Base-by-base conservation (phyloP, 1,140 invertebrate genomes). In the Stenopsyche tienmushanensis region DNA sequence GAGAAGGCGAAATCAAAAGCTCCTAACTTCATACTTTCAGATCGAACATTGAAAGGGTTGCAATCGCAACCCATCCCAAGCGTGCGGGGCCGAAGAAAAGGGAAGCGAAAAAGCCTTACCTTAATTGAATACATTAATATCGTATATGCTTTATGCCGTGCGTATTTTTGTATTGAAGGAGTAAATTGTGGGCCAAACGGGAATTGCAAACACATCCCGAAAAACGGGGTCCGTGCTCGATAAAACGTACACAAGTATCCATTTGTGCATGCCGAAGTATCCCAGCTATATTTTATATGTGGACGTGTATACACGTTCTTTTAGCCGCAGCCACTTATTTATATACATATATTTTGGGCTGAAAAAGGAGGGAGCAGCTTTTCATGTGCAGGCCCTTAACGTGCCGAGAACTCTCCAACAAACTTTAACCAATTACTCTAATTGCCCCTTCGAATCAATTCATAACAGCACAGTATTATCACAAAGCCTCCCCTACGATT, bases 401-500 rank as follows among this genome's bases (percentile, higher is more conserved):
- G n/a, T n/a, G n/a, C n/a, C n/a, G n/a, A n/a, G n/a, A n/a, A n/a
- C n/a, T n/a, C n/a, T n/a, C n/a, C n/a, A n/a, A n/a, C n/a, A n/a
- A n/a, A n/a, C n/a, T n/a, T n/a, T n/a, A n/a, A n/a, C 54, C 54
- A 58, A 58, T 58, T 58, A 58, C n/a, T 15, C n/a, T 58, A 58
- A 58, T 58, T 58, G 54, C n/a, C 34, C 34, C 18, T 41, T 58
- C 54, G 25, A 34, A 58, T 58, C 54, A 58, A 58, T 58, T 34
- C 15, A 45, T 3, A 13, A 26, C 24, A 54, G 23, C 1, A 2
- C 17, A 50, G n/a, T n/a, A n/a, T n/a, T n/a, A n/a, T n/a, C n/a
- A n/a, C n/a, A n/a, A n/a, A n/a, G n/a, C n/a, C n/a, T n/a, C n/a
- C n/a, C n/a, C n/a, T n/a, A n/a, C n/a, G n/a, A n/a, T n/a, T n/a